Evolutionary conservation across 2,888 invertebrate genomes (phyloP), one percentile per base, ranked within the genome.

Genomic region (Agrotis segetum): DNA sequence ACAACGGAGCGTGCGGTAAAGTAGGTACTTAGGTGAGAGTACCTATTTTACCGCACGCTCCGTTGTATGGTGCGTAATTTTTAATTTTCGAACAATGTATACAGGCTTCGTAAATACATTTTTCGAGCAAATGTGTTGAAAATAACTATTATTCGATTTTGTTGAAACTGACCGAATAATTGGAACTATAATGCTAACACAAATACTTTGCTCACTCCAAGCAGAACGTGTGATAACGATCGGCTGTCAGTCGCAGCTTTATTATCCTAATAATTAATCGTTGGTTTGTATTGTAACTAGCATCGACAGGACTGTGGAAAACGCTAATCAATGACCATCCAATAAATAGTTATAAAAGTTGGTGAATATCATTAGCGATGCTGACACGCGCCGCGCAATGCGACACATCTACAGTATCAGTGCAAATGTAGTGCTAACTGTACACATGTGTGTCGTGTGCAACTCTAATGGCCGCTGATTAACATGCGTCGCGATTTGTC

Each of bases 401-500:
- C 13, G 19, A n/a, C 49, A 9, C 46, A 56, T 24, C 24, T 24
- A 24, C 24, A 24, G 3, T 2, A 11, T 40, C 9, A 1, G 21
- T 21, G 60, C 60, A 14, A 52, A 11, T 52, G 52, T 24, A 3
- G 53, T 21, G 68, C 7, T 40, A 17, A 9, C 7, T n/a, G 53
- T 49, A n/a, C 3, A 13, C 16, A n/a, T 58, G 21, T 62, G 29
- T 24, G 7, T 17, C 46, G 44, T 34, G 47, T 62, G 71, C 67
- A 65, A 69, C 60, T 59, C 56, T 71, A 83, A 83, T 84, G 77
- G 82, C 56, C 61, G 70, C 68, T 72, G 44, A 76, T 83, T 77
- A 85, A 81, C 77, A 85, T 80, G 50, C 71, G 73, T 61, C 58
- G 71, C 62, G 68, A 85, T 65, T 59, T 73, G 64, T 67, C 73